Percentiles rank a stretch among this genome's conserved stretches.
phyloP scores from a whole-genome alignment of 2,888 invertebrate species.

The Lithosia quadra region DNA sequence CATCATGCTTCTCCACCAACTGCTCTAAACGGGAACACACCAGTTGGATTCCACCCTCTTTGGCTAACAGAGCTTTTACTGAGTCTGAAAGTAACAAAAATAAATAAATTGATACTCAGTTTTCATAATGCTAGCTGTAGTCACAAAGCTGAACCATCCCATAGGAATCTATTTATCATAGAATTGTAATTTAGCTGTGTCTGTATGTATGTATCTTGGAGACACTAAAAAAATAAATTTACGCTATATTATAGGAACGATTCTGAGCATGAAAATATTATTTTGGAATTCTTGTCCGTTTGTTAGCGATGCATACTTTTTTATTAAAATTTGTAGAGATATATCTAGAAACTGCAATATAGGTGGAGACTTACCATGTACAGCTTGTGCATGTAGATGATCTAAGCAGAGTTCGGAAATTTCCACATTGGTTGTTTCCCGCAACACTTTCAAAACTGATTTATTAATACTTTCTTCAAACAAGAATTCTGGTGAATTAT shows the following conservation, averaged over 20 bases:
- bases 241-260: no score
- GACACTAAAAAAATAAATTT: no score
- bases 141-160: no score
- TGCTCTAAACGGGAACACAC: constrained; percentile 91
- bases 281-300: no score
- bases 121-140: no score
- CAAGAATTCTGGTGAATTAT: constrained; percentile 88
- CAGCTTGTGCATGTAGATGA: constrained; percentile 91
- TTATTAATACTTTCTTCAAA: constrained; percentile 86
- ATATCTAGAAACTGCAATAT: neutral
- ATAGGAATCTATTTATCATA: no score
- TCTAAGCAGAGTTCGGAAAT: constrained; percentile 92
- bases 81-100: constrained; percentile 91
- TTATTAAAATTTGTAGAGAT: no score
- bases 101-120: no score
- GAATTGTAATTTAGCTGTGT: no score
- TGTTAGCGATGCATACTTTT: no score
- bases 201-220: no score
- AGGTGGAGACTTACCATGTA: constrained; percentile 88
- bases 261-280: no score
- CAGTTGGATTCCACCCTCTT: constrained; percentile 91
- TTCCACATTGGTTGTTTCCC: constrained; percentile 89
- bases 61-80: constrained; percentile 92
- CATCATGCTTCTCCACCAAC: constrained; percentile 61
- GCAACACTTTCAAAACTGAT: constrained; percentile 88